Conservation (phyloP, 2,113 vertebrate genomes). For the Centropus bengalensis region DNA sequence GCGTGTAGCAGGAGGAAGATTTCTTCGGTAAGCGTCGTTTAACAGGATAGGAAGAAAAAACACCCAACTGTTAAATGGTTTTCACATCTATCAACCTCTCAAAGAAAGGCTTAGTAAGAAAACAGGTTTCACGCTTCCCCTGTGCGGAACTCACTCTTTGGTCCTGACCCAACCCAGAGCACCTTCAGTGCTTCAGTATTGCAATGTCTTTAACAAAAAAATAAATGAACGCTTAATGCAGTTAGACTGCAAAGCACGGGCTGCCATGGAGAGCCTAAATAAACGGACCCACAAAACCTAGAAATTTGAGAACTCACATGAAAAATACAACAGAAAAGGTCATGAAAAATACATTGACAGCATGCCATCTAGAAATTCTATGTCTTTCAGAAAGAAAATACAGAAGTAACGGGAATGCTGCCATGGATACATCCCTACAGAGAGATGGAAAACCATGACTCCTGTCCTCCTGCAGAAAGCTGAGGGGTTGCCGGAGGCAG, state of each 20-base stretch:
- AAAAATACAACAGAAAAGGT: neutral
- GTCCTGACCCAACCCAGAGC: neutral
- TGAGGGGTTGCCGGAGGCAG: neutral
- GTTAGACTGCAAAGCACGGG: neutral
- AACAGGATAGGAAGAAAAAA: neutral
- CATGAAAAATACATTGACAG: neutral
- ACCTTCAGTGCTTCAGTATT: neutral
- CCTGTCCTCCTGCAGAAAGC: accelerated
- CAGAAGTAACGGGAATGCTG: neutral
- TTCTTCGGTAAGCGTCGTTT: constrained; percentile 47
- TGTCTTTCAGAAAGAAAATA: neutral
- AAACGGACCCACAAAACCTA: neutral
- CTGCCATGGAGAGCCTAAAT: neutral
- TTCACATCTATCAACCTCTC: constrained; percentile 30
- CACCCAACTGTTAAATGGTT: constrained; percentile 10
- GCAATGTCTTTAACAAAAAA: constrained; percentile 12
- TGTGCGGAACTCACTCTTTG: neutral
- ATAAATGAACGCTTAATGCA: neutral
- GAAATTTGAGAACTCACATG: neutral
- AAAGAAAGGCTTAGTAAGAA: neutral
- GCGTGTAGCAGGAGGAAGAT: constrained; percentile 56
- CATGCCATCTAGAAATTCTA: neutral
- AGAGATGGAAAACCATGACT: neutral
- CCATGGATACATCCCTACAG: neutral
- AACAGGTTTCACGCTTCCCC: constrained; percentile 17